A percentile compares a stretch with the other conserved stretches of the same genome.
These are phyloP conservation scores for Pempheris klunzingeri DNA, from an alignment of 2,797 vertebrate genomes.

Conservation along the genomic window DNA sequence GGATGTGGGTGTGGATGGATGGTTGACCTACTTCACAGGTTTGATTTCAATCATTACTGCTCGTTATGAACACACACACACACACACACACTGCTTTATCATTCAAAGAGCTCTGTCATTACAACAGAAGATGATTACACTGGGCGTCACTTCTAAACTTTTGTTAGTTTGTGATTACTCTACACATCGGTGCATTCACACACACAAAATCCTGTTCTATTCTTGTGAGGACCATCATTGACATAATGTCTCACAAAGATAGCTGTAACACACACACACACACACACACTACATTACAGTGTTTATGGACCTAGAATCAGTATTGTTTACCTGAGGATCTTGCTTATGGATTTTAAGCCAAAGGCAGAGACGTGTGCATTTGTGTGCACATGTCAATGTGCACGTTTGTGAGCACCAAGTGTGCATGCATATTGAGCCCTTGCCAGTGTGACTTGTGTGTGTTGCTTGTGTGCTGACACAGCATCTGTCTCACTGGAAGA, in stretches of 20 bases:
- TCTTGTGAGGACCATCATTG: too few species aligned
- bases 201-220: too few species aligned
- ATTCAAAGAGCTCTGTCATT: not conserved
- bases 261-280: constrained; percentile 12
- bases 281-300: constrained; percentile 24
- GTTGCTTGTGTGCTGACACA: constrained; percentile 55
- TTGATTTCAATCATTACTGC: constrained; percentile 40
- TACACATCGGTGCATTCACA: too few species aligned
- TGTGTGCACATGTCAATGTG: constrained; percentile 1
- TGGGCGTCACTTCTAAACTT: not conserved
- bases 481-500: constrained; percentile 53
- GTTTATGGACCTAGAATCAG: constrained; percentile 28
- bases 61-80: constrained; percentile 26
- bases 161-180: not conserved
- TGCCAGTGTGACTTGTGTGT: constrained; percentile 20
- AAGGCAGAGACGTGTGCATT: not conserved
- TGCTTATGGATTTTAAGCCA: constrained; percentile 1
- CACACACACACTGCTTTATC: constrained; percentile 8
- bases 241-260: too few species aligned
- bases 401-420: constrained; percentile 6
- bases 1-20: constrained; percentile 49
- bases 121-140: not conserved
- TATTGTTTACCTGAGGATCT: constrained; percentile 27
- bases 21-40: constrained; percentile 43
- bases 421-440: not conserved